A percentile compares a stretch with the other conserved stretches of the same genome.
phyloP scores from a whole-genome alignment of 2,113 vertebrate genomes.

The Apodemus speciosus region DNA sequence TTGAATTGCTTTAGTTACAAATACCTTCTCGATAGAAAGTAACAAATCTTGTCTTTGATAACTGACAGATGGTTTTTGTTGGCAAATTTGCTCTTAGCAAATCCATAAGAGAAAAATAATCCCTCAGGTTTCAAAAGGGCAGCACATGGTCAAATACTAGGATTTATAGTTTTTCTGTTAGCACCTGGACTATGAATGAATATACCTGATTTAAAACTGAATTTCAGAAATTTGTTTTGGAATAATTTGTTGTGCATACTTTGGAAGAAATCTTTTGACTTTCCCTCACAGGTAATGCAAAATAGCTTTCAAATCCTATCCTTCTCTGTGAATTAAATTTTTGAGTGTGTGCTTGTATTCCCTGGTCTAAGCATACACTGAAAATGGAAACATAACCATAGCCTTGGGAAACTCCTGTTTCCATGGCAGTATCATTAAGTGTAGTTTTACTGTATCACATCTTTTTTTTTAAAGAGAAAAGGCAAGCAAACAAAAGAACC shows the following conservation, averaged over 20 bases:
- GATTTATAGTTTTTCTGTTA: slow-evolving; percentile 31
- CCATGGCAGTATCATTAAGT: background rate
- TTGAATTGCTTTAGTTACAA: slow-evolving; percentile 17
- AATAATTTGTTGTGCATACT: background rate
- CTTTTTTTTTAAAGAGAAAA: background rate
- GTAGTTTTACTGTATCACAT: background rate
- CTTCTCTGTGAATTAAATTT: background rate
- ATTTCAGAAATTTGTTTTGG: slow-evolving; percentile 19
- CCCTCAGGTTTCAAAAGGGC: background rate
- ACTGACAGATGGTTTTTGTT: slow-evolving; percentile 27
- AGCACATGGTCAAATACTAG: slow-evolving; percentile 19
- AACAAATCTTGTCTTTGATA: slow-evolving; percentile 35
- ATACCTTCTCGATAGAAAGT: slow-evolving; percentile 19
- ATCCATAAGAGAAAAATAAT: slow-evolving; percentile 25
- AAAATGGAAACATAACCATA: background rate
- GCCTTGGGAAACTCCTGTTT: background rate
- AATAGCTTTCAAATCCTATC: background rate
- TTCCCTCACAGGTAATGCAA: background rate
- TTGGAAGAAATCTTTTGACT: background rate
- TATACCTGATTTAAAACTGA: background rate
- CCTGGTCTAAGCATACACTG: background rate
- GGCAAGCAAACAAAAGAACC: background rate
- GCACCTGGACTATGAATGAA: background rate
- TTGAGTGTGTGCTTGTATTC: background rate
- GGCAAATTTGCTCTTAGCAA: slow-evolving; percentile 52